These are phyloP conservation scores for Macroglossus sobrinus DNA, from an alignment of 2,113 vertebrate genomes.

Conservation along the genomic window DNA sequence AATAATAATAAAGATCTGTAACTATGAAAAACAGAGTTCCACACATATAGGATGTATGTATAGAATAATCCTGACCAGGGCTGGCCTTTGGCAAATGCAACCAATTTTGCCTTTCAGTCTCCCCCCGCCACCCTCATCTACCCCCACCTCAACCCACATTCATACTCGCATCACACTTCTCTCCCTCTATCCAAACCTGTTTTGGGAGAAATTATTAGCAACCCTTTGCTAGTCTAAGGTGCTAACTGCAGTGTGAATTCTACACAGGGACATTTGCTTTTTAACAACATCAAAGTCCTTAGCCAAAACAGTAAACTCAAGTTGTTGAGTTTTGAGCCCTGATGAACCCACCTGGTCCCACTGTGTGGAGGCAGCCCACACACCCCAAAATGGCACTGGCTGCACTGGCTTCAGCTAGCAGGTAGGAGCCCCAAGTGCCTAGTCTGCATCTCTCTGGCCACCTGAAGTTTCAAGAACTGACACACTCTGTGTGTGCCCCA, in stretches of 20 bases:
- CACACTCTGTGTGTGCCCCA: no score
- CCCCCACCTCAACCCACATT: no score
- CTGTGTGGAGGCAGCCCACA: rapidly evolving
- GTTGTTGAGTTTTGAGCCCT: background rate
- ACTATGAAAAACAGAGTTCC: background rate
- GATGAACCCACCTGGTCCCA: background rate
- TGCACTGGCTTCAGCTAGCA: background rate
- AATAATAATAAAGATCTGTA: background rate
- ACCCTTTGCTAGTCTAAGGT: background rate
- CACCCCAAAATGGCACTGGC: rapidly evolving
- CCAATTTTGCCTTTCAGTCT: background rate
- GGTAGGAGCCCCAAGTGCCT: background rate
- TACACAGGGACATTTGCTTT: background rate
- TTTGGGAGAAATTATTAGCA: background rate
- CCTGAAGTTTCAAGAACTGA: background rate
- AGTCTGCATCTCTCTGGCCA: background rate
- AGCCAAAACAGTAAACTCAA: background rate
- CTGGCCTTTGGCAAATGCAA: background rate
- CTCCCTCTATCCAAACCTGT: background rate
- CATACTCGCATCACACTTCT: background rate
- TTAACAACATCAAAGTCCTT: background rate
- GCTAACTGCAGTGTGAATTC: background rate
- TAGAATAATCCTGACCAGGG: background rate
- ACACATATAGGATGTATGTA: background rate
- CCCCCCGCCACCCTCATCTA: no score